phyloP scores from a whole-genome alignment of 92 coral and sea anemone genomes.

The Porites lobata region DNA sequence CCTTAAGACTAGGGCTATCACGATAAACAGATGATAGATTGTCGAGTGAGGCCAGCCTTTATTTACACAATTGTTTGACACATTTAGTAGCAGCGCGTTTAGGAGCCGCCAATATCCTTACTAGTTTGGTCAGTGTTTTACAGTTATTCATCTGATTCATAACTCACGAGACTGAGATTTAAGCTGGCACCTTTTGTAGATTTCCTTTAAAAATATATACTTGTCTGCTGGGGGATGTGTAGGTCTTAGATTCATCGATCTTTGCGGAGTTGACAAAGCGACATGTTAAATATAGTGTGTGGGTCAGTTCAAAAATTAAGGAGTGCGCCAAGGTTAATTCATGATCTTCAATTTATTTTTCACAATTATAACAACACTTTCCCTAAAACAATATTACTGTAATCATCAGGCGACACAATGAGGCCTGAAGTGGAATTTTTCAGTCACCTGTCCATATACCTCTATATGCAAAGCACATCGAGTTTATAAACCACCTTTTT shows the following conservation, averaged over 20 bases:
- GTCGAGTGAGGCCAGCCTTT: background rate
- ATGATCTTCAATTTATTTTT: background rate
- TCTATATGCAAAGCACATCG: background rate
- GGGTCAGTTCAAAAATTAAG: slow-evolving; percentile 10
- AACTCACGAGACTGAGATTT: too few relatives aligned
- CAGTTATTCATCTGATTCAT: too few relatives aligned
- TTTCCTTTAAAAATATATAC: background rate
- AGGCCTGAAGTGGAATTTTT: slow-evolving; percentile 10
- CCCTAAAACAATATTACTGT: slow-evolving; percentile 4
- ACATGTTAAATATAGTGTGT: background rate
- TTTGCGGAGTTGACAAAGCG: slow-evolving; percentile 12
- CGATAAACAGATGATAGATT: background rate
- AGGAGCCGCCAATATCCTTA: too few relatives aligned
- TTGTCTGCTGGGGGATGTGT: slow-evolving; percentile 19
- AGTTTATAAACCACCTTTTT: background rate
- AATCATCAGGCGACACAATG: slow-evolving; percentile 9
- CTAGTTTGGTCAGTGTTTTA: background rate
- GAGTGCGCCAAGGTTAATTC: background rate
- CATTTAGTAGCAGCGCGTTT: too few relatives aligned
- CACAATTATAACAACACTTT: background rate
- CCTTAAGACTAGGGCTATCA: background rate
- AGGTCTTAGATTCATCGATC: slow-evolving; percentile 9
- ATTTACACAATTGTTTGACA: slow-evolving; percentile 6
- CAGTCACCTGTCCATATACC: slow-evolving; percentile 11
- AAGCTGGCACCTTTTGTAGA: background rate